phyloP scores from a whole-genome alignment of 2,113 vertebrate species.

The Oceanodroma tethys region DNA sequence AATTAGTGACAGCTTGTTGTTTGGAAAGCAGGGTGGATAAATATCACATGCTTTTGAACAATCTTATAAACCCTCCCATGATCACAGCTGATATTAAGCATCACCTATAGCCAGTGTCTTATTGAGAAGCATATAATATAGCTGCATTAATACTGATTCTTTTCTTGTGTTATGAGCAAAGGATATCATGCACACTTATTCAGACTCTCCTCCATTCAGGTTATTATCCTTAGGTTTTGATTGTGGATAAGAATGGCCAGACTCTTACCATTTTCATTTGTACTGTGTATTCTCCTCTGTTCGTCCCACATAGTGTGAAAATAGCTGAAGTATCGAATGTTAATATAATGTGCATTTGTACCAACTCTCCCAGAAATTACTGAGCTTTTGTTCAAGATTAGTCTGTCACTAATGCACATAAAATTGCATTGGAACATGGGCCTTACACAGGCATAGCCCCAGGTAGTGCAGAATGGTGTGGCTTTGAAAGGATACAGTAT shows the following conservation, averaged over 20 bases:
- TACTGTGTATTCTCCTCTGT: neutral
- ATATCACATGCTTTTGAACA: neutral
- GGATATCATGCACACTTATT: neutral
- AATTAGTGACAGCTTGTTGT: neutral
- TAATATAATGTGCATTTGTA: neutral
- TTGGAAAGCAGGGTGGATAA: neutral
- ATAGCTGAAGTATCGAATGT: neutral
- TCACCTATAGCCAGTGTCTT: neutral
- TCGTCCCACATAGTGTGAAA: neutral
- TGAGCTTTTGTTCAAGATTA: neutral
- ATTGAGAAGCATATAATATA: neutral
- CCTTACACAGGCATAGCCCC: neutral
- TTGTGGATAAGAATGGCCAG: neutral
- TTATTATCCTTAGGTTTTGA: neutral
- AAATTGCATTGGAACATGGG: neutral
- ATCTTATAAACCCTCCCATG: neutral
- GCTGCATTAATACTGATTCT: neutral
- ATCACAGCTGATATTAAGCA: neutral
- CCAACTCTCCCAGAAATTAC: neutral
- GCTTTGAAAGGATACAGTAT: neutral
- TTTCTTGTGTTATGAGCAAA: neutral
- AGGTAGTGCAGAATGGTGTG: neutral
- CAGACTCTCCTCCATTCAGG: neutral
- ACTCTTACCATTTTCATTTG: neutral
- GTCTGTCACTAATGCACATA: neutral